phyloP scores from a whole-genome alignment of 2,113 vertebrate species.

The Rhinichthys klamathensis region DNA sequence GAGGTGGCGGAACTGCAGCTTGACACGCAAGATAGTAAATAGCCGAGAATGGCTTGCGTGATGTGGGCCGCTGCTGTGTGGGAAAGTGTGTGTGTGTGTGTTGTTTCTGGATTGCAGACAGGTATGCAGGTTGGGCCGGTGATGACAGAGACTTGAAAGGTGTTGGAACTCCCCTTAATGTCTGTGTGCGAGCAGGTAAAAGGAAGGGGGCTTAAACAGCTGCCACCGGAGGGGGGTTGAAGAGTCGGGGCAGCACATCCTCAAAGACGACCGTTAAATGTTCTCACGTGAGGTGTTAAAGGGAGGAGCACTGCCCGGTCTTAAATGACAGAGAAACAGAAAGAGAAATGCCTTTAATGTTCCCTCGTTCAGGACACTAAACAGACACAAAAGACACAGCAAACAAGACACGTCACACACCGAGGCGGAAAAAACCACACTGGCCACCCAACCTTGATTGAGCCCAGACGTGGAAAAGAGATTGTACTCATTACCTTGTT shows the following conservation, averaged over 20 bases:
- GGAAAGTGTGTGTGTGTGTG: constrained; percentile 33
- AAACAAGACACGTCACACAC: constrained; percentile 26
- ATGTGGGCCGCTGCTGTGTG: constrained; percentile 7
- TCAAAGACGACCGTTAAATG: constrained; percentile 55
- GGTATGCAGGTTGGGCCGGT: constrained; percentile 50
- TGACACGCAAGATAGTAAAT: constrained; percentile 37
- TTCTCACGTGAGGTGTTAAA: constrained; percentile 61
- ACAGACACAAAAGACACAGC: constrained; percentile 25
- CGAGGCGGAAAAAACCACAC: neutral
- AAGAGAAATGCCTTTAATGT: constrained; percentile 57
- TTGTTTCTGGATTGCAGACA: constrained; percentile 43
- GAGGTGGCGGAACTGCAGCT: constrained; percentile 18
- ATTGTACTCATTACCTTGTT: neutral
- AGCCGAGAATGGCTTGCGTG: constrained; percentile 10
- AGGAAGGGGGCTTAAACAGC: constrained; percentile 52
- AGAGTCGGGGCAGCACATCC: constrained; percentile 35
- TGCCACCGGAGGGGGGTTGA: constrained; percentile 29
- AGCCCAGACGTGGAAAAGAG: neutral
- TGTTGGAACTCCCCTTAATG: constrained; percentile 54
- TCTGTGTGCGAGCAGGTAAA: constrained; percentile 54
- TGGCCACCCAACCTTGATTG: constrained; percentile 20
- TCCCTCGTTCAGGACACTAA: constrained; percentile 52
- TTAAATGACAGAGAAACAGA: constrained; percentile 55
- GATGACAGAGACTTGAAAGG: constrained; percentile 51
- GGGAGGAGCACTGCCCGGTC: constrained; percentile 51